Percentiles rank a stretch among this genome's conserved stretches.
Conservation (phyloP, 2,113 vertebrate species). For the human (Homo sapiens) region DNA sequence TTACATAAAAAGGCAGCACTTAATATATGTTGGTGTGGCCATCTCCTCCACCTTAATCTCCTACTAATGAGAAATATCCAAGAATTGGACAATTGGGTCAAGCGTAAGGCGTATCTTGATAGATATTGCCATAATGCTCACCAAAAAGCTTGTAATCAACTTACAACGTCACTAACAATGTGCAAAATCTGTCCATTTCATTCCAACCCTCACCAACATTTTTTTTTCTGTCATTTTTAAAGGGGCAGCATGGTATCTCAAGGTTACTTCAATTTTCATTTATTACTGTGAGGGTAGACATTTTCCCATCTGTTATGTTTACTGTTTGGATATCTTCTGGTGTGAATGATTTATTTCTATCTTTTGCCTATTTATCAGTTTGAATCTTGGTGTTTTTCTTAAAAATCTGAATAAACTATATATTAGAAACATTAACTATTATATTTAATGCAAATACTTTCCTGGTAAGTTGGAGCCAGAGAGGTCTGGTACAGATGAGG, state of each 20-base stretch:
- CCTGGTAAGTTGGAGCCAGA: not conserved
- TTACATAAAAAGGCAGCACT: conserved; percentile 28
- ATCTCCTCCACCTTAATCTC: not conserved
- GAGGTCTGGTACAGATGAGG: not conserved
- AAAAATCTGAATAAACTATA: conserved; percentile 29
- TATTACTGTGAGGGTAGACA: not conserved
- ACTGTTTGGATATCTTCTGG: not conserved
- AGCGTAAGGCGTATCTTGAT: not conserved
- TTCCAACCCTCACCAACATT: not conserved
- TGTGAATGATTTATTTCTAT: not conserved
- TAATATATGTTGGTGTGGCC: not conserved
- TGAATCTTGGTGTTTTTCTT: conserved; percentile 44
- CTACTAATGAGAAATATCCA: conserved; percentile 20
- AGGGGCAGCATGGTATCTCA: not conserved
- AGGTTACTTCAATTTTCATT: not conserved
- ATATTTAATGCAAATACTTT: conserved; percentile 53
- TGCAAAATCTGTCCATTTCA: not conserved
- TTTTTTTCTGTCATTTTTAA: conserved; percentile 38
- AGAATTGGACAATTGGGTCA: conserved; percentile 3
- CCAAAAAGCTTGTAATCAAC: not conserved
- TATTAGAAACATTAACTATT: not conserved
- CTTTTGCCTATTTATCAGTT: conserved; percentile 36
- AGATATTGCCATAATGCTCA: not conserved
- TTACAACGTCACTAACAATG: not conserved
- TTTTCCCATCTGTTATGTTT: conserved; percentile 3